phyloP scores from a whole-genome alignment of 2,797 vertebrate species.

The Xiphorhynchus erythropygius region DNA sequence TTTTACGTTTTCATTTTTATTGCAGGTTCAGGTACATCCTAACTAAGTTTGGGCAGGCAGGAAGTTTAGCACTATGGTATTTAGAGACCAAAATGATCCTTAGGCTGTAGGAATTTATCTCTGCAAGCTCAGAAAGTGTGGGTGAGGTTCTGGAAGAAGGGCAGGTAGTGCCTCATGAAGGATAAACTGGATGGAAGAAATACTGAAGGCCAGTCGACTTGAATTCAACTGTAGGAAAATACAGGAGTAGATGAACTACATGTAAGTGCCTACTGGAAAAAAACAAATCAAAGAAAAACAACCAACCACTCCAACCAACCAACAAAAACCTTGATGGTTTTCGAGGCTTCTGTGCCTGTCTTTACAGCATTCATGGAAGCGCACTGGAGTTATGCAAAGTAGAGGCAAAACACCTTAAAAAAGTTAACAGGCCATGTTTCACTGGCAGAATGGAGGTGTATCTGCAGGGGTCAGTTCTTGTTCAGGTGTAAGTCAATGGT shows the following conservation, averaged over 20 bases:
- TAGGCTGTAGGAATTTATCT: background rate
- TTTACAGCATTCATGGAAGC: background rate
- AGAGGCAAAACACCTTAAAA: background rate
- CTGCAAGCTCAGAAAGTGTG: background rate
- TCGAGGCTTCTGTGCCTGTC: background rate
- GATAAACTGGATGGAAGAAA: background rate
- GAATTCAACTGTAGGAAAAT: background rate
- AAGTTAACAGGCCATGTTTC: background rate
- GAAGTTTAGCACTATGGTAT: background rate
- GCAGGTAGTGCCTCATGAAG: background rate
- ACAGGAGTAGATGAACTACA: background rate
- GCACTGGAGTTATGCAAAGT: background rate
- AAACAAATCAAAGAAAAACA: accelerated
- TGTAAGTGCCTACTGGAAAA: background rate
- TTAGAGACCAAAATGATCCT: background rate
- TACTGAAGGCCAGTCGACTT: background rate
- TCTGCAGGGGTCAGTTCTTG: background rate
- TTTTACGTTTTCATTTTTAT: background rate
- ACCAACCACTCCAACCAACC: background rate
- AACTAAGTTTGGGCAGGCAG: background rate
- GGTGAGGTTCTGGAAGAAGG: background rate
- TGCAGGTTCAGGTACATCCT: background rate
- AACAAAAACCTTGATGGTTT: background rate
- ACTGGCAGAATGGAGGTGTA: background rate
- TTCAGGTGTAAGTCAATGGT: background rate